These are phyloP conservation scores for Peromyscus eremicus DNA, from an alignment of 2,797 vertebrate species.

Conservation along the genomic window DNA sequence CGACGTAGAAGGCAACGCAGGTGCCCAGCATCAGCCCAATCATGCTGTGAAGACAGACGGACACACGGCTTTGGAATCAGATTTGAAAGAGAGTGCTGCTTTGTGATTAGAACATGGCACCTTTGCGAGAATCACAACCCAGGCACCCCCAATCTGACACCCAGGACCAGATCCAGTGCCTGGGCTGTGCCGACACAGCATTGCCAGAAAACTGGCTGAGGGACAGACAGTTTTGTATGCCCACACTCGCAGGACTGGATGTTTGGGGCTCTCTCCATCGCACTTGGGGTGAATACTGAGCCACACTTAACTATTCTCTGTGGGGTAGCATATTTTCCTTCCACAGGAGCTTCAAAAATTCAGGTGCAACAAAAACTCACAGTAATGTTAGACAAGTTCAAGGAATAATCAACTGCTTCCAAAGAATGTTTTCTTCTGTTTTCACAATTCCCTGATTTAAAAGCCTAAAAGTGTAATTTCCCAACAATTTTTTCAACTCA, in stretches of 20 bases:
- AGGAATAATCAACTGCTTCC: not conserved
- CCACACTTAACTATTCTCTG: not conserved
- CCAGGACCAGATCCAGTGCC: not conserved
- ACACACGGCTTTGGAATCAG: fast-evolving
- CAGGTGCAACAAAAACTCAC: not conserved
- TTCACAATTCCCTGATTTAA: constrained; percentile 23
- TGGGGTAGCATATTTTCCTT: not conserved
- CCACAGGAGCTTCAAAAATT: not conserved
- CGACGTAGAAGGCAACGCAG: constrained; percentile 99
- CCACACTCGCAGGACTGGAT: too few species aligned
- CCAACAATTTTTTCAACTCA: not conserved
- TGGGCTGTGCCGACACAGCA: not conserved
- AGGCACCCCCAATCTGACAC: not conserved
- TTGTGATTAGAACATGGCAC: not conserved
- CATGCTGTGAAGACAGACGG: constrained; percentile 89
- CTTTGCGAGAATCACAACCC: too few species aligned
- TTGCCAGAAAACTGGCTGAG: not conserved
- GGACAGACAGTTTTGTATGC: fast-evolving
- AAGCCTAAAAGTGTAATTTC: not conserved
- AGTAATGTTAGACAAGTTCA: not conserved
- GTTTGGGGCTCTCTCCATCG: fast-evolving
- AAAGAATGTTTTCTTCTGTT: not conserved
- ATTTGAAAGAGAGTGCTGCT: fast-evolving
- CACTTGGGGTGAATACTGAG: not conserved
- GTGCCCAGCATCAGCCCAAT: constrained; percentile 99